Evolutionary conservation across 1,140 invertebrate genomes (phyloP).

Genomic region (Lordiphosa collinella): DNA sequence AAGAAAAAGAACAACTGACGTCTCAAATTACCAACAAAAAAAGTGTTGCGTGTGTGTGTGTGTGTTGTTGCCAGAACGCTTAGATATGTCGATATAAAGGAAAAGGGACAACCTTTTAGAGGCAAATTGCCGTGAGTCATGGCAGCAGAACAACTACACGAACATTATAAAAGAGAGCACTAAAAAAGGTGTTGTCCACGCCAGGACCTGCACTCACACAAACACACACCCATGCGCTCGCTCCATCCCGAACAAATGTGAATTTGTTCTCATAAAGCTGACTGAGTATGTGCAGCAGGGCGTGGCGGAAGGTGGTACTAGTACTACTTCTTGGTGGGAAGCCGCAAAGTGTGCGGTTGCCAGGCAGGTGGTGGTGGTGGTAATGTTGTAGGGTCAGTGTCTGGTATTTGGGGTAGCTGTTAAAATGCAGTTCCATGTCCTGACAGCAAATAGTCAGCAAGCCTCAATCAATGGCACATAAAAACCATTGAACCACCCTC

Average conservation of each 20-base stretch:
- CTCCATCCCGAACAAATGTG: background rate
- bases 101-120: constrained; percentile 28
- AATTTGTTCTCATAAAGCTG: constrained; percentile 45
- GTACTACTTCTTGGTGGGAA: constrained; percentile 20
- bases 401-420: constrained; percentile 56
- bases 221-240: constrained; percentile 2
- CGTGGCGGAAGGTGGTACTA: constrained; percentile 31
- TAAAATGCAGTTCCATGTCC: constrained; percentile 57
- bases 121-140: constrained; percentile 59
- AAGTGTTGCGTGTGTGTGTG: constrained; percentile 17
- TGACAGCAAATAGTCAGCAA: constrained; percentile 12
- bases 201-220: constrained; percentile 35
- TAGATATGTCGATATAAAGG: constrained; percentile 26
- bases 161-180: constrained; percentile 33
- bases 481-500: constrained; percentile 21
- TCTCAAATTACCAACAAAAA: constrained; percentile 56
- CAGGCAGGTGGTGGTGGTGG: constrained; percentile 40
- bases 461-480: constrained; percentile 46
- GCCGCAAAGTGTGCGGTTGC: constrained; percentile 63
- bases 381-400: constrained; percentile 35
- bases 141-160: constrained; percentile 22
- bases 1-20: constrained; percentile 37
- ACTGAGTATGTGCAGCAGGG: constrained; percentile 61
- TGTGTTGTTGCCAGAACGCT: constrained; percentile 28
- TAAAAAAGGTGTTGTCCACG: constrained; percentile 55